Evolutionary conservation across 2,888 invertebrate species (phyloP), one percentile per base, ranked within the genome.

Genomic region (Cistogaster globosa): DNA sequence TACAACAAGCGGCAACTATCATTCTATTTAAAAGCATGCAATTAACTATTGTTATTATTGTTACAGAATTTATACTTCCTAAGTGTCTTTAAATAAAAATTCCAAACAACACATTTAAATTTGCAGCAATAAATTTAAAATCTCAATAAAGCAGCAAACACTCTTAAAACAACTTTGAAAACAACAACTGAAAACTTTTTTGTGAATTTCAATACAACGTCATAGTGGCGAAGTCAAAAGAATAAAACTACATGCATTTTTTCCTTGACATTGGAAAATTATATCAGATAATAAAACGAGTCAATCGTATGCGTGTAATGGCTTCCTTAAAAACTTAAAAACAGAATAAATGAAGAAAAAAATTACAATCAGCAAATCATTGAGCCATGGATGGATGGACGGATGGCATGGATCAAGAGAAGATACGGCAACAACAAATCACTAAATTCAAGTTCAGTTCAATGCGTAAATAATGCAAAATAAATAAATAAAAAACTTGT

Each of bases 111-210:
- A 88, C 90, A 90, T 90, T 89, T 88, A 89, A 90, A 90, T 90
- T 89, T 89, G 88, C 88, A 89, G 88, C 88, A 89, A 90, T 90
- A 90, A 90, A 90, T 90, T 90, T 87, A 85, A n/a, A 84, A 84
- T 65, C 74, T 79, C 85, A 83, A 85, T 85, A 84, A 84, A 86
- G 80, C 80, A 86, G 76, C 62, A 86, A 77, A 80, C 72, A 72
- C 75, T 62, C 32, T 65, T 18, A 16, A n/a, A 53, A 65, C 18
- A 48, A 55, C 14, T 81, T 57, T 18, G 68, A 63, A 2, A 18
- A 63, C 18, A 36, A 55, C 11, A 83, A 60, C 32, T 67, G 42
- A 22, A 22, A 79, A 38, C 22, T 48, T 26, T 72, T 57, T 48
- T 60, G 16, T 51, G 14, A 14, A 53, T 57, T 62, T 53, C 62